Conservation (phyloP, 2,888 invertebrate genomes). For the Drosophila subquinaria region DNA sequence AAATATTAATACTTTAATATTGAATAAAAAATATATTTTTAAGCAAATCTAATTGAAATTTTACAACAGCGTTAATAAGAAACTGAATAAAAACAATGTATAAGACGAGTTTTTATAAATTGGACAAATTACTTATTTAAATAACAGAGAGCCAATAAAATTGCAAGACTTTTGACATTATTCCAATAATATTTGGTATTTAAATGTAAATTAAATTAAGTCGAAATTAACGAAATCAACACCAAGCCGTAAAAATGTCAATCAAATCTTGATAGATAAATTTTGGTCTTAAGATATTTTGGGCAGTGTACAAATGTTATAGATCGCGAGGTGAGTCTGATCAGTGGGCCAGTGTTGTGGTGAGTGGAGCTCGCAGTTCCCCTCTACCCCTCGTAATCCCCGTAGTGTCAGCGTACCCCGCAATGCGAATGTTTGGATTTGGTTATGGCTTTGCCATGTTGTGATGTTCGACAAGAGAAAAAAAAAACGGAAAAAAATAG, state of each 20-base stretch:
- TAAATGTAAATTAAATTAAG: not conserved
- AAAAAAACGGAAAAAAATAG: constrained; percentile 6
- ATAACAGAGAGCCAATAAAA: not conserved
- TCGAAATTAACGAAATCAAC: too few species aligned
- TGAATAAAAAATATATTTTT: too few species aligned
- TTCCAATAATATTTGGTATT: too few species aligned
- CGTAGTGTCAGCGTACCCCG: constrained; percentile 4
- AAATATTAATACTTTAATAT: too few species aligned
- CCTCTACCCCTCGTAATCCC: constrained; percentile 2
- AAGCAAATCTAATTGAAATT: too few species aligned
- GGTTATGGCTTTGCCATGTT: constrained; percentile 40
- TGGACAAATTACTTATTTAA: not conserved
- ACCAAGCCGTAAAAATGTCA: not conserved
- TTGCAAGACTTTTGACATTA: too few species aligned
- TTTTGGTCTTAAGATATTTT: not conserved
- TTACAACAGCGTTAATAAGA: too few species aligned
- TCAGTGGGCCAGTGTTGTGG: constrained; percentile 32
- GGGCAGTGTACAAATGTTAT: constrained; percentile 21
- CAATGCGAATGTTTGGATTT: constrained; percentile 65
- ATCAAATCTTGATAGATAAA: not conserved
- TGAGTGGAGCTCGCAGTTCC: constrained; percentile 39
- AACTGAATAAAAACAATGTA: not conserved
- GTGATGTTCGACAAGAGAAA: constrained; percentile 40
- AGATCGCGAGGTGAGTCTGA: constrained; percentile 39
- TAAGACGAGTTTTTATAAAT: not conserved